These are phyloP conservation scores for Notodromas monacha DNA, from an alignment of 2,888 invertebrate species.

Conservation along the genomic window DNA sequence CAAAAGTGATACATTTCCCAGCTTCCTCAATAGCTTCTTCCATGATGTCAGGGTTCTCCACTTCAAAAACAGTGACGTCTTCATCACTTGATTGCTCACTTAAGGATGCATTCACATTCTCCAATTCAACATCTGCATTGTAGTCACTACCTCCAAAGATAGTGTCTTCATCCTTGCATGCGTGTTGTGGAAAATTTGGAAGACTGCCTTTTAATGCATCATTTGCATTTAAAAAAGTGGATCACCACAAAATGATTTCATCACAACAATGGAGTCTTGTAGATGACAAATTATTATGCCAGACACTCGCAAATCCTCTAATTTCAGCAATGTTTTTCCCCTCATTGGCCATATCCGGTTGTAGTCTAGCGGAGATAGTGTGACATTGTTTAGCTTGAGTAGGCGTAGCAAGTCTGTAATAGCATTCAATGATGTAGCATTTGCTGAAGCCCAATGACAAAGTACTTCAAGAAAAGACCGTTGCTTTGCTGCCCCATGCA, in stretches of 20 bases:
- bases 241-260: slow-evolving; percentile 4
- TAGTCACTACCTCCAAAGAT: slow-evolving; percentile 2
- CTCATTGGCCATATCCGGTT: slow-evolving; percentile 1
- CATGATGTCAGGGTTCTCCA: slow-evolving; percentile 1
- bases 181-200: slow-evolving; percentile 2
- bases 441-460: slow-evolving; percentile 4
- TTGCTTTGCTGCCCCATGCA: slow-evolving; percentile 1
- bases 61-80: slow-evolving; percentile 1
- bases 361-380: slow-evolving; percentile 4
- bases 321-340: slow-evolving; percentile 4
- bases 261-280: slow-evolving; percentile 1
- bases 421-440: slow-evolving; percentile 4
- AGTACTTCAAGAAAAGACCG: slow-evolving; percentile 4
- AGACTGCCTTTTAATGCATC: slow-evolving; percentile 4
- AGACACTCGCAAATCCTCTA: slow-evolving; percentile 4
- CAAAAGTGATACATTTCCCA: slow-evolving; percentile 1
- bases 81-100: slow-evolving; percentile 2
- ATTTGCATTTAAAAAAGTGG: slow-evolving; percentile 4
- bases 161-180: slow-evolving; percentile 2
- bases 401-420: slow-evolving; percentile 2
- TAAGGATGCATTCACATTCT: slow-evolving; percentile 1
- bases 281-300: slow-evolving; percentile 4
- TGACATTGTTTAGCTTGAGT: slow-evolving; percentile 2
- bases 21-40: slow-evolving; percentile 4
- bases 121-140: slow-evolving; percentile 4